Percentiles rank a stretch among this genome's conserved stretches.
phyloP scores from a whole-genome alignment of 2,888 invertebrate genomes.

The Hirudinaria manillensis region DNA sequence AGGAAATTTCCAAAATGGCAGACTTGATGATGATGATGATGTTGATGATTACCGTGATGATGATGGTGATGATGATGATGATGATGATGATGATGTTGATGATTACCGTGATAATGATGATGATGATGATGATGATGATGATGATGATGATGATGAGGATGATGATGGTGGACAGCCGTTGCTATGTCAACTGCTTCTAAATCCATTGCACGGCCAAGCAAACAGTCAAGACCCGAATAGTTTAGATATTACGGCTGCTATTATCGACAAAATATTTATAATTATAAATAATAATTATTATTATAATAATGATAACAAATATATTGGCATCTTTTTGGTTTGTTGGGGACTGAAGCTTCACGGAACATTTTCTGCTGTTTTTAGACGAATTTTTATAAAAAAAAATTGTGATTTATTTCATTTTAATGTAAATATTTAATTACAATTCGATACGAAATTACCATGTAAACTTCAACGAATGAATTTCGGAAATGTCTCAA shows the following conservation, averaged over 20 bases:
- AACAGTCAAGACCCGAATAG: conserved; percentile 61
- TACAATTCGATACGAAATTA: no score
- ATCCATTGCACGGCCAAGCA: conserved; percentile 99
- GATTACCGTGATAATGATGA: background rate
- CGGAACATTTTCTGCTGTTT: no score
- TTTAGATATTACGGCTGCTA: background rate
- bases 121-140: background rate
- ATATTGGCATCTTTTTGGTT: no score
- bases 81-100: background rate
- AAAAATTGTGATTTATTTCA: no score
- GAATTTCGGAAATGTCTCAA: no score
- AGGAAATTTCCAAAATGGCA: background rate
- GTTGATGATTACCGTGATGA: background rate
- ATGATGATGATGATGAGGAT: conserved; percentile 55
- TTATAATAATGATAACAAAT: no score
- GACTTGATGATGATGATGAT: conserved; percentile 5
- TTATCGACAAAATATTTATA: background rate
- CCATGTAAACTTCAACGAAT: no score
- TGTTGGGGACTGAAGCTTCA: no score
- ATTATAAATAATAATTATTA: background rate
- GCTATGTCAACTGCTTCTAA: conserved; percentile 94
- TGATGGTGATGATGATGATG: conserved; percentile 12
- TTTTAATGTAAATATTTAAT: no score
- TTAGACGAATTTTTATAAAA: no score
- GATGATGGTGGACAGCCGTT: conserved; percentile 86